Conservation (phyloP, 2,113 vertebrate species). For the Poeciliopsis occidentalis region DNA sequence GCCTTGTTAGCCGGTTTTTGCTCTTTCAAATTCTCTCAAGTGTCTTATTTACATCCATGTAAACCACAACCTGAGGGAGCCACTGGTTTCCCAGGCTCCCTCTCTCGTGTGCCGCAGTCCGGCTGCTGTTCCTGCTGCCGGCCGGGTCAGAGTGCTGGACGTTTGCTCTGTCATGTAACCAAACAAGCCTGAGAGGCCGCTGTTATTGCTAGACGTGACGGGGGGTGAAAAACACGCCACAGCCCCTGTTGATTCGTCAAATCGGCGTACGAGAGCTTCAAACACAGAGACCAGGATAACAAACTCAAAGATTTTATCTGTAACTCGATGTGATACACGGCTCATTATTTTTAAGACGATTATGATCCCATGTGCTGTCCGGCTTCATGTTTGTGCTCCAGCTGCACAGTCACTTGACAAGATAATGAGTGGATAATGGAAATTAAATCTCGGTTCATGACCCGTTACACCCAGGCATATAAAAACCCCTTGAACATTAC, state of each 20-base stretch:
- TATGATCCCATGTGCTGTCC: neutral
- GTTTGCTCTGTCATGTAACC: slow-evolving; percentile 66
- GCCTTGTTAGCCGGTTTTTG: neutral
- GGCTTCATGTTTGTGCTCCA: neutral
- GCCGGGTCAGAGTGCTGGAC: slow-evolving; percentile 48
- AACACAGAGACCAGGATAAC: neutral
- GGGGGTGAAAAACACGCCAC: slow-evolving; percentile 49
- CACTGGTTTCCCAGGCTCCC: slow-evolving; percentile 56
- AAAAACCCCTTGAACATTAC: neutral
- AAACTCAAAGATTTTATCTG: neutral
- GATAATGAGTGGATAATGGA: neutral
- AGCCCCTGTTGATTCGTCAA: slow-evolving; percentile 9
- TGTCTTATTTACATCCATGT: slow-evolving; percentile 15
- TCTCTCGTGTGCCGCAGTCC: slow-evolving; percentile 13
- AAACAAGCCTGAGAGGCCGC: slow-evolving; percentile 64
- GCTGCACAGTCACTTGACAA: slow-evolving; percentile 28
- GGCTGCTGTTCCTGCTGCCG: slow-evolving; percentile 57
- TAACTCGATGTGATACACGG: neutral
- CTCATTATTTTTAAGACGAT: slow-evolving; percentile 11
- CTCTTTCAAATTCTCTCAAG: slow-evolving; percentile 7
- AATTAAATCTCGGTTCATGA: slow-evolving; percentile 26
- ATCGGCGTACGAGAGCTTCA: neutral
- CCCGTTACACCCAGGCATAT: slow-evolving; percentile 7
- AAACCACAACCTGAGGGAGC: slow-evolving; percentile 19
- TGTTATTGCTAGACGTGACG: slow-evolving; percentile 75